Evolutionary conservation across 2,888 invertebrate genomes (phyloP).

Genomic region (Panopea generosa): DNA sequence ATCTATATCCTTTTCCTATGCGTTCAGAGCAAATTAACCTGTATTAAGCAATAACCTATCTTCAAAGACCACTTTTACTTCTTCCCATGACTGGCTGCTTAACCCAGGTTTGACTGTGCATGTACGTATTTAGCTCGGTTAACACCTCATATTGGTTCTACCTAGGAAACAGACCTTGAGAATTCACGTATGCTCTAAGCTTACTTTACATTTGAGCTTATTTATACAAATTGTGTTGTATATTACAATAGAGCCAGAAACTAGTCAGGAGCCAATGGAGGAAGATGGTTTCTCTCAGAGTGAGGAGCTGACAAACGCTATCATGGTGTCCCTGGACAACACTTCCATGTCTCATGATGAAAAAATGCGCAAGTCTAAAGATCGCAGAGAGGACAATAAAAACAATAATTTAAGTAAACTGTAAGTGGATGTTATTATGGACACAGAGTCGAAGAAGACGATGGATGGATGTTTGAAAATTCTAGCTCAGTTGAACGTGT

Average conservation of each 20-base stretch:
- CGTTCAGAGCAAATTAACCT: too few species aligned
- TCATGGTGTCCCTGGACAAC: conserved; percentile 9
- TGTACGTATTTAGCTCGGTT: too few species aligned
- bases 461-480: conserved; percentile 81
- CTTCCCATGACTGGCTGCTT: too few species aligned
- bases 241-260: conserved; percentile 1
- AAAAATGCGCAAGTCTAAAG: conserved; percentile 30
- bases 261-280: conserved; percentile 53
- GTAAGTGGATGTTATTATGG: conserved; percentile 72
- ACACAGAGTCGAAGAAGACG: conserved; percentile 73
- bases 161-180: too few species aligned
- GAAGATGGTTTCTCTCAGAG: conserved; percentile 21
- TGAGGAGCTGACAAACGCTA: conserved; percentile 10
- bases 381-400: conserved; percentile 17
- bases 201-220: too few species aligned
- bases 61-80: too few species aligned
- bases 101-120: too few species aligned
- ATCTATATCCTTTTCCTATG: too few species aligned
- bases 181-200: too few species aligned
- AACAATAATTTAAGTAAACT: conserved; percentile 53
- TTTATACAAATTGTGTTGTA: too few species aligned
- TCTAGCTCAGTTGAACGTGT: conserved; percentile 77
- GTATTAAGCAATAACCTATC: too few species aligned
- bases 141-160: too few species aligned
- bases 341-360: neutral